phyloP scores from a whole-genome alignment of 2,888 invertebrate genomes.

The Zygaena filipendulae region DNA sequence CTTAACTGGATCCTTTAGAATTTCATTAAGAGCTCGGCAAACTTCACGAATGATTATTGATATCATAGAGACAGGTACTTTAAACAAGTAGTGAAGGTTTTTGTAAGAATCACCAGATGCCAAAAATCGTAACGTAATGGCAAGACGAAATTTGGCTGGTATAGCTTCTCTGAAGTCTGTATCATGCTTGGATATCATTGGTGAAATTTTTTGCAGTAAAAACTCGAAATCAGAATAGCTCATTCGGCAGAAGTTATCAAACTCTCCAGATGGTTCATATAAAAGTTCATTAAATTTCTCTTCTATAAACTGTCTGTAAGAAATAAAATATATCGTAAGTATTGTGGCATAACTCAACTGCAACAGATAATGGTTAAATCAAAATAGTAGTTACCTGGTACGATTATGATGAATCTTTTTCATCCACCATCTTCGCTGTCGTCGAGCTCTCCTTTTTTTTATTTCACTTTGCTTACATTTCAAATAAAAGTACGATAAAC shows the following conservation, averaged over 20 bases:
- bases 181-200: constrained; percentile 24
- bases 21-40: constrained; percentile 17
- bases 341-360: no score
- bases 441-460: no score
- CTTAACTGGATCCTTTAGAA: constrained; percentile 19
- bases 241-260: constrained; percentile 1
- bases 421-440: constrained; percentile 14
- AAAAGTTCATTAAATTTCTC: constrained; percentile 18
- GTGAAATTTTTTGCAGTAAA: constrained; percentile 23
- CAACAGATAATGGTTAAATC: constrained; percentile 3
- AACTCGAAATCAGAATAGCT: constrained; percentile 22
- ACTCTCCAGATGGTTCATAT: constrained; percentile 2
- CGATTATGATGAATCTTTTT: constrained; percentile 13
- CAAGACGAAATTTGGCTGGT: constrained; percentile 18
- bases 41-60: constrained; percentile 21
- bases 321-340: no score
- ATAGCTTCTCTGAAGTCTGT: no score
- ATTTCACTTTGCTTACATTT: no score
- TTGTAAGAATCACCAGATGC: constrained; percentile 15
- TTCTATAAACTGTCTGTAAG: constrained; percentile 19
- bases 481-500: no score
- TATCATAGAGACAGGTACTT: constrained; percentile 19
- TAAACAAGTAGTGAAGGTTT: constrained; percentile 18
- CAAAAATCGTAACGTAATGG: constrained; percentile 20
- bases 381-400: constrained; percentile 10